These are phyloP conservation scores for Eristalis intricaria DNA, from an alignment of 2,888 invertebrate genomes.

Conservation along the genomic window DNA sequence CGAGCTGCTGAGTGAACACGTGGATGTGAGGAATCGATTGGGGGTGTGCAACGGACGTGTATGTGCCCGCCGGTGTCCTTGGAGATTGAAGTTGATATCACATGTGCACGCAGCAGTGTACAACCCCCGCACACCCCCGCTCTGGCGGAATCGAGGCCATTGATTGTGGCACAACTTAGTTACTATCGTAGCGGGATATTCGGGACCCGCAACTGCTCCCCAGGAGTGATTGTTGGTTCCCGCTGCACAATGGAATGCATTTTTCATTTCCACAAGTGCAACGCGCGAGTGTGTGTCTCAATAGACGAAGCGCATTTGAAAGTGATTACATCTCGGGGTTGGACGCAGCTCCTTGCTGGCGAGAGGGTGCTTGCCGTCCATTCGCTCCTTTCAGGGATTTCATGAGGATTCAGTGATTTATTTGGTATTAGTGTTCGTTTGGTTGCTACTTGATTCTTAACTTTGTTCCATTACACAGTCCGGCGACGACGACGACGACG, in stretches of 20 bases:
- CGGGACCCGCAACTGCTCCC: neutral
- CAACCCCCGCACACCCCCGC: neutral
- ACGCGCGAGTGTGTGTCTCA: neutral
- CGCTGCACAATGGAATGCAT: constrained; percentile 47
- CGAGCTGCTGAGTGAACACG: neutral
- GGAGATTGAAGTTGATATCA: neutral
- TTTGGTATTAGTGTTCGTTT: constrained; percentile 65
- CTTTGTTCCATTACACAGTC: constrained; percentile 55
- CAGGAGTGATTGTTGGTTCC: neutral
- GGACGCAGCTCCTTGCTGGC: neutral
- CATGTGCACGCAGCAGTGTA: neutral
- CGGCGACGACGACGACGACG: neutral
- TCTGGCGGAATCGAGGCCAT: neutral
- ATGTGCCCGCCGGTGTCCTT: neutral
- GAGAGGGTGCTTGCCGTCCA: neutral
- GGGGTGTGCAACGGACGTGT: neutral
- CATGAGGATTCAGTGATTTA: constrained; percentile 53
- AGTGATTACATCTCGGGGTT: constrained; percentile 51
- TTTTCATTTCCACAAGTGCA: constrained; percentile 26
- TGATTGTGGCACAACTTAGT: constrained; percentile 32
- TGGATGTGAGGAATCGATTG: constrained; percentile 1
- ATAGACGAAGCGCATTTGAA: constrained; percentile 33
- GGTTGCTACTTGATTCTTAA: constrained; percentile 62
- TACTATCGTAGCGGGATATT: constrained; percentile 30
- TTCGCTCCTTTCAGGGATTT: constrained; percentile 47